Percentiles rank a stretch among this genome's conserved stretches.
These are phyloP conservation scores for Poecilia gillii DNA, from an alignment of 2,797 vertebrate species.

Conservation along the genomic window DNA sequence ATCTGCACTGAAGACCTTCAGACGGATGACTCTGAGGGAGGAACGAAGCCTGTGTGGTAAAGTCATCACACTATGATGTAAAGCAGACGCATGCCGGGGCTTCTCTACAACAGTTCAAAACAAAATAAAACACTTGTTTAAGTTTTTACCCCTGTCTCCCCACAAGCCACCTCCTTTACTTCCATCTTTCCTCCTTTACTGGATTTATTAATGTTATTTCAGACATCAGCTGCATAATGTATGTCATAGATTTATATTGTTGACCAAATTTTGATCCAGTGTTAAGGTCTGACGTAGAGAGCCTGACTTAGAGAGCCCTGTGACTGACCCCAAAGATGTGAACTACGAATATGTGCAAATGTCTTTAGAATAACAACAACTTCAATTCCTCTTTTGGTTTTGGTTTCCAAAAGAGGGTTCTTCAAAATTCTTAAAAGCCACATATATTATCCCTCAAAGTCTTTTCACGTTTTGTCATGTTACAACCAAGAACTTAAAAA, in stretches of 20 bases:
- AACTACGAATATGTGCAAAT: constrained; percentile 44
- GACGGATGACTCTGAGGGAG: constrained; percentile 63
- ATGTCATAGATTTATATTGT: constrained; percentile 67
- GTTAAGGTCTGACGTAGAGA: constrained; percentile 56
- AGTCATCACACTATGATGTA: constrained; percentile 74
- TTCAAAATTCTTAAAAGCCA: constrained; percentile 1
- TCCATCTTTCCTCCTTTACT: constrained; percentile 44
- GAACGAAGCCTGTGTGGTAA: constrained; percentile 66
- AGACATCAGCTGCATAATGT: constrained; percentile 64
- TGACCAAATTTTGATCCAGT: constrained; percentile 47
- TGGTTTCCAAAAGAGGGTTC: constrained; percentile 27
- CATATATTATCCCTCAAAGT: constrained; percentile 7
- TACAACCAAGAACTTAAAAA: neutral
- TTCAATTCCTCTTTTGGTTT: constrained; percentile 30
- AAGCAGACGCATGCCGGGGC: constrained; percentile 53
- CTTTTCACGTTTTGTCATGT: neutral
- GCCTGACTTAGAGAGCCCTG: constrained; percentile 51
- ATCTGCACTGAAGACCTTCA: constrained; percentile 64
- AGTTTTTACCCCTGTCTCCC: constrained; percentile 55
- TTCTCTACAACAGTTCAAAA: constrained; percentile 65
- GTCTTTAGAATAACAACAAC: constrained; percentile 50
- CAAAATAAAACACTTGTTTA: constrained; percentile 73
- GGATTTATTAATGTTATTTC: constrained; percentile 77
- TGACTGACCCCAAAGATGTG: constrained; percentile 57
- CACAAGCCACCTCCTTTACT: constrained; percentile 33